A percentile compares a stretch with the other conserved stretches of the same genome.
These are phyloP conservation scores for Centropristis striata DNA, from an alignment of 2,113 vertebrate species.

Conservation along the genomic window DNA sequence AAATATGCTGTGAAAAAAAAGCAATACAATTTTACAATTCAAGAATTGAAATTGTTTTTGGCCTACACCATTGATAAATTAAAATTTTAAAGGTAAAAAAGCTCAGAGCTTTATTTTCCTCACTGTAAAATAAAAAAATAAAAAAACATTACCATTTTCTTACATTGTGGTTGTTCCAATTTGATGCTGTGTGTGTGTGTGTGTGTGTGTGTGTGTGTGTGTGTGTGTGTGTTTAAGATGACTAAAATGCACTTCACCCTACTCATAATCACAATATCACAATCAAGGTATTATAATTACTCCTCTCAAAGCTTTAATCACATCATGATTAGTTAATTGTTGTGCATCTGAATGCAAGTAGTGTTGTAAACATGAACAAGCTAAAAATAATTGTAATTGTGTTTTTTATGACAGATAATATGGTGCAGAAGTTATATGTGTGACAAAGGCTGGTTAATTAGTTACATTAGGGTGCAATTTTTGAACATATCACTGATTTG, in stretches of 20 bases:
- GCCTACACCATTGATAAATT: no score
- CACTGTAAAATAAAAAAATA: no score
- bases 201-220: no score
- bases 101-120: no score
- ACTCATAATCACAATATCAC: not conserved
- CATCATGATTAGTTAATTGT: not conserved
- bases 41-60: no score
- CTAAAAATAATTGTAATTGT: not conserved
- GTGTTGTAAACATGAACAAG: not conserved
- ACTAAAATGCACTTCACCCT: not conserved
- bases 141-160: no score
- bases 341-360: not conserved
- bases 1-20: no score
- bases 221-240: no score
- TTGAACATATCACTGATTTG: not conserved
- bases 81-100: no score
- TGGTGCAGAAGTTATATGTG: not conserved
- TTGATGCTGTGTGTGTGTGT: no score
- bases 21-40: no score
- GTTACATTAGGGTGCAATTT: not conserved
- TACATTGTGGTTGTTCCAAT: no score
- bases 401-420: not conserved
- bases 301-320: not conserved
- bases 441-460: not conserved
- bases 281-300: not conserved